Evolutionary conservation across 2,113 vertebrate species (phyloP), one percentile per base, ranked within the genome.

Genomic region (Enhydra lutris): DNA sequence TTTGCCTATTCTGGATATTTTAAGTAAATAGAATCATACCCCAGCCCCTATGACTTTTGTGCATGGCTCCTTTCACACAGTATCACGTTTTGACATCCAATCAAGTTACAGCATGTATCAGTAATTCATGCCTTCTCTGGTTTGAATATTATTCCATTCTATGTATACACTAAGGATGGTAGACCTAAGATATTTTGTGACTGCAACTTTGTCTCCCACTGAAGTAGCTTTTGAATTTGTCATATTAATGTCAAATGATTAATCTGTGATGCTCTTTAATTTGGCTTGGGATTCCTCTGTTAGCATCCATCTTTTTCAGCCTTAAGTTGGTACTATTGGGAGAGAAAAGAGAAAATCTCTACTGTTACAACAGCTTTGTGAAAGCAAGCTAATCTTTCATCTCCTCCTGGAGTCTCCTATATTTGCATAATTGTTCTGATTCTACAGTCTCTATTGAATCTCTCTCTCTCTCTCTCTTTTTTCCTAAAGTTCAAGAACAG

Each of bases 341-440:
- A 97, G 67, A 42, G 55, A 93, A 42, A 80, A 94, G 50, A 96
- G 83, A 95, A 89, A 97, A 92, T 95, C 94, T 93, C 93, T 97
- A 78, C 96, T 91, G 61, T 96, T 95, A 98, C 80, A 98, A 79
- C 91, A 98, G 96, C 88, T 98, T 97, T 98, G 95, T 98, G 97
- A 99, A 99, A 99, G 98, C 98, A 99, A 98, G 98, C 98, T 98
- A 97, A 97, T 98, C 97, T 99, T 99, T 98, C 97, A 98, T 99
- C 97, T 99, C 96, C 96, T 98, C 73, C 96, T 95, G 93, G 97
- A 98, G 96, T 86, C 69, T 57, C 55, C 96, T 71, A 94, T 83
- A 99, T 99, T 99, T 99, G 97, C 98, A 99, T 99, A 99, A 99
- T 99, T 98, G 98, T 98, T 98, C 98, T 96, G 97, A 90, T 95